Conservation (phyloP, 2,888 invertebrate genomes). For the Tiphia femorata region DNA sequence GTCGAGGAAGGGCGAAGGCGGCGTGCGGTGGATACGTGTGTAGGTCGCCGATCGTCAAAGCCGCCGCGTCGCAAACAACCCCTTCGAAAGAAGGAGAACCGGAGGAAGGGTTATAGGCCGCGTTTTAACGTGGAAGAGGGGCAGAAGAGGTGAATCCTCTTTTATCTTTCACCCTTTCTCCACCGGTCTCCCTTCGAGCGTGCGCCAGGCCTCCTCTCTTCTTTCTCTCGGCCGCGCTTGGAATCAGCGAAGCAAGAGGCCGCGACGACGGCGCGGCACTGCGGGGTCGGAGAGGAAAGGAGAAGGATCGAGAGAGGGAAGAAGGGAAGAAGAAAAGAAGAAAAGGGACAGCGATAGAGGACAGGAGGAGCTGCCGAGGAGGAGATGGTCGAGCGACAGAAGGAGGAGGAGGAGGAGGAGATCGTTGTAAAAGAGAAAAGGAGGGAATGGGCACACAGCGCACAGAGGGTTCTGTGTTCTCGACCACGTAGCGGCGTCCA, state of each 20-base stretch:
- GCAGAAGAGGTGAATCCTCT: constrained; percentile 35
- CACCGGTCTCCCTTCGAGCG: constrained; percentile 27
- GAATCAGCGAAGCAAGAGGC: constrained; percentile 36
- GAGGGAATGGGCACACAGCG: constrained; percentile 4
- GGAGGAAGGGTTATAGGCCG: constrained; percentile 19
- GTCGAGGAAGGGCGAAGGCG: constrained; percentile 25
- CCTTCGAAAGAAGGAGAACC: constrained; percentile 2
- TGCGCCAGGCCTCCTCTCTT: constrained; percentile 25
- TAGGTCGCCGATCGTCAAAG: constrained; percentile 1
- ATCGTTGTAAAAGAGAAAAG: constrained; percentile 8
- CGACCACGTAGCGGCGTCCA: constrained; percentile 31
- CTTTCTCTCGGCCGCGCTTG: constrained; percentile 28
- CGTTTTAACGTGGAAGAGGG: constrained; percentile 32
- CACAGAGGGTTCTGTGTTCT: constrained; percentile 41
- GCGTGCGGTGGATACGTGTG: constrained; percentile 2
- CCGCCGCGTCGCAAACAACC: not conserved
- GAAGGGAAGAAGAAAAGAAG: constrained; percentile 5
- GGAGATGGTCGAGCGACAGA: not conserved
- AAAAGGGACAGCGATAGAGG: no score
- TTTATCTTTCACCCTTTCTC: constrained; percentile 45
- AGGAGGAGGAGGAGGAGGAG: not conserved
- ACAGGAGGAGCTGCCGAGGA: constrained; percentile 1
- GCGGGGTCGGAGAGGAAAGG: constrained; percentile 7
- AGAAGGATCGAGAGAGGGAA: no score
- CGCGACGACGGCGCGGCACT: constrained; percentile 17